Evolutionary conservation across 2,888 invertebrate genomes (phyloP).

Genomic region (Parnassius apollo): DNA sequence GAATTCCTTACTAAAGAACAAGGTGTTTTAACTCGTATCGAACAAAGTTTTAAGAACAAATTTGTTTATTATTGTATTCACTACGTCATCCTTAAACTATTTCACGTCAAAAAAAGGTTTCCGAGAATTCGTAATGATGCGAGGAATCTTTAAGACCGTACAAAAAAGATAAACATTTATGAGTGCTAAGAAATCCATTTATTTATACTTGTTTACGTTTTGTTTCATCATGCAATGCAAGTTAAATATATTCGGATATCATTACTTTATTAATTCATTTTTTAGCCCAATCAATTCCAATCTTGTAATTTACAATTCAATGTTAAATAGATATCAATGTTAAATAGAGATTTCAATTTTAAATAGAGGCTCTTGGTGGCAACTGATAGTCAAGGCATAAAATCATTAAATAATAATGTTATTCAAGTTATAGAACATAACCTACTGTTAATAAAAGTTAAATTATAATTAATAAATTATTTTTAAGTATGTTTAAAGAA

Average conservation of each 20-base stretch:
- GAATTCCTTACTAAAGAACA: neutral
- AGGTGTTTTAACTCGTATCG: conserved; percentile 2
- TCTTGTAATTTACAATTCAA: too few species aligned
- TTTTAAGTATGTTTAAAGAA: too few species aligned
- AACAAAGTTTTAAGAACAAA: neutral
- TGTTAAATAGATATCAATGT: too few species aligned
- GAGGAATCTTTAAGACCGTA: conserved; percentile 12
- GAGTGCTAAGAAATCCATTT: conserved; percentile 16
- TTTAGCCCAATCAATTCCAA: neutral
- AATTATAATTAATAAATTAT: too few species aligned
- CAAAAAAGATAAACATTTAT: conserved; percentile 21
- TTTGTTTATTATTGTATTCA: conserved; percentile 1
- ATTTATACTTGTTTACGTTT: conserved; percentile 6
- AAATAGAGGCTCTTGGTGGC: too few species aligned
- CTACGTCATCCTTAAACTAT: conserved; percentile 23
- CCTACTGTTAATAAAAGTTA: too few species aligned
- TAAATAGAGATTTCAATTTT: too few species aligned
- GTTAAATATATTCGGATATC: conserved; percentile 12
- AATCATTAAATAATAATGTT: too few species aligned
- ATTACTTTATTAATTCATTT: neutral
- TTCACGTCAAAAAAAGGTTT: conserved; percentile 13
- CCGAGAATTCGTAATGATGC: conserved; percentile 7
- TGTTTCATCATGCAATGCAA: conserved; percentile 13
- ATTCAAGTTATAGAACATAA: too few species aligned
- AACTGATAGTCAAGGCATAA: too few species aligned